Percentiles rank a stretch among this genome's conserved stretches.
Conservation (phyloP, 1,140 invertebrate genomes). For the Potamilus streckersoni region DNA sequence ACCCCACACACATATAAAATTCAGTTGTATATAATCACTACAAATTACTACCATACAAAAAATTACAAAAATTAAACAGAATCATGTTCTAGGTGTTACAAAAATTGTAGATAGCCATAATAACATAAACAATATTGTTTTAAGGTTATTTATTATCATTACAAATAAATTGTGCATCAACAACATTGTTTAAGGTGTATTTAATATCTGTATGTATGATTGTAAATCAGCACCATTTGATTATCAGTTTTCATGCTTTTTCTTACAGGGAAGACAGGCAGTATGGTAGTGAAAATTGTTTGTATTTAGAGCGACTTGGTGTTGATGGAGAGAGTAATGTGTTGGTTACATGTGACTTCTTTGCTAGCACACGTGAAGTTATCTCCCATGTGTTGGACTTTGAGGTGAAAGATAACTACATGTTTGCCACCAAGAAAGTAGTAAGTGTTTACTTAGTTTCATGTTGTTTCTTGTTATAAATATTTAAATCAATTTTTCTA, state of each 20-base stretch:
- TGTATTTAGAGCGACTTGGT: slow-evolving; percentile 74
- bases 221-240: not conserved
- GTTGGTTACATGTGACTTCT: slow-evolving; percentile 73
- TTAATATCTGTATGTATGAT: not conserved
- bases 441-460: slow-evolving; percentile 40
- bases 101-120: too few species aligned
- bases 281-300: slow-evolving; percentile 33
- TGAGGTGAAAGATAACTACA: slow-evolving; percentile 83
- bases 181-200: not conserved
- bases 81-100: too few species aligned
- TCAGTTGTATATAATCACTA: too few species aligned
- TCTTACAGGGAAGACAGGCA: slow-evolving; percentile 35
- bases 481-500: not conserved
- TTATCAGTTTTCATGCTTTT: not conserved
- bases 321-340: slow-evolving; percentile 68
- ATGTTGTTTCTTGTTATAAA: not conserved
- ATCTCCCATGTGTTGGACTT: slow-evolving; percentile 82
- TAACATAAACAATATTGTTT: not conserved
- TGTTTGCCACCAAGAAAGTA: slow-evolving; percentile 80
- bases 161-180: not conserved
- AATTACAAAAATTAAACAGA: too few species aligned
- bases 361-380: slow-evolving; percentile 59
- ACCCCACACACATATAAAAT: too few species aligned
- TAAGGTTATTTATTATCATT: not conserved
- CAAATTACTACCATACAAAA: too few species aligned